A percentile compares a stretch with the other conserved stretches of the same genome.
Evolutionary conservation across 2,113 vertebrate species (phyloP).

Genomic region (Cheirogaleus medius): DNA sequence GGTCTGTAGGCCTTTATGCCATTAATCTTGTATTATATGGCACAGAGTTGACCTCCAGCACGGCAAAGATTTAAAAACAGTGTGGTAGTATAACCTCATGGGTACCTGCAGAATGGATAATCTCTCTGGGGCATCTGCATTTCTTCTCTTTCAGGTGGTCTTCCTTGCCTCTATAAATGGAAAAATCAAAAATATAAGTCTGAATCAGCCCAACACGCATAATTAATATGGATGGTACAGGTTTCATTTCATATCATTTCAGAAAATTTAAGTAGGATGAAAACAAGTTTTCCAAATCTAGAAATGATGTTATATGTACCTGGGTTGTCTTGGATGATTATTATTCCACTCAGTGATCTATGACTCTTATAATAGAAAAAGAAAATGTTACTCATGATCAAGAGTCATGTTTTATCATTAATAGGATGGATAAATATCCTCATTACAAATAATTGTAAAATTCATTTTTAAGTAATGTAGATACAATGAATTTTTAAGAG

Average conservation of each 20-base stretch:
- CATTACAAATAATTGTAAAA: neutral
- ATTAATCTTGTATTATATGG: neutral
- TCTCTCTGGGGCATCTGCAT: neutral
- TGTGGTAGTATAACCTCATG: neutral
- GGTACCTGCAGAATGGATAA: neutral
- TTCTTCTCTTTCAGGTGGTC: neutral
- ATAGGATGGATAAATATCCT: neutral
- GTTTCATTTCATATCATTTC: slow-evolving; percentile 21
- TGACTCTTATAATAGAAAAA: neutral
- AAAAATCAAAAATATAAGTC: neutral
- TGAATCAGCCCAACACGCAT: neutral
- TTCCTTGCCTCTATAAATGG: neutral
- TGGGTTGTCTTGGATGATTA: slow-evolving; percentile 10
- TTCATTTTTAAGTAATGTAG: neutral
- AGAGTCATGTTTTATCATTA: neutral
- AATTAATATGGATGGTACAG: neutral
- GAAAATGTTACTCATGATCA: neutral
- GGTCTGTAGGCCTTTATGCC: neutral
- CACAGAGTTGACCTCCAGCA: neutral
- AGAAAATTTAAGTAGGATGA: neutral
- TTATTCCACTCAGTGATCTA: neutral
- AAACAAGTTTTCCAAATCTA: neutral
- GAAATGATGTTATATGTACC: neutral
- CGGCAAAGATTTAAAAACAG: neutral
- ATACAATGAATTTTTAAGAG: neutral